A percentile compares a stretch with the other conserved stretches of the same genome.
phyloP scores from a whole-genome alignment of 1,140 invertebrate species.

The Coelopa frigida region DNA sequence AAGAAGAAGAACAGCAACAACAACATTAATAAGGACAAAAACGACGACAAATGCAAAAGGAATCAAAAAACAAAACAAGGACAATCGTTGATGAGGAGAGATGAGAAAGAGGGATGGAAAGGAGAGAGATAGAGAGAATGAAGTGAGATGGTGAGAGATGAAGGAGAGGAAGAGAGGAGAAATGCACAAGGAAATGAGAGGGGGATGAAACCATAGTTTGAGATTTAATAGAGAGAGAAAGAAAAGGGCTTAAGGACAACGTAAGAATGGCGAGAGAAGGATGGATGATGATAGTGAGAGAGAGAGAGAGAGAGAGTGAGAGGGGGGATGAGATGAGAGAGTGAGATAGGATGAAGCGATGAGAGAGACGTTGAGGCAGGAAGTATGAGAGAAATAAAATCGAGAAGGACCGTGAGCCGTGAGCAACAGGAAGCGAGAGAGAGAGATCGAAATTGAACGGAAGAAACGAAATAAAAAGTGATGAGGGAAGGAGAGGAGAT shows the following conservation, averaged over 20 bases:
- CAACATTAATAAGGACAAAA: too few species aligned
- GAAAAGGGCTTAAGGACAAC: too few species aligned
- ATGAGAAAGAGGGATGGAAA: too few species aligned
- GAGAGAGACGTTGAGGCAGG: background rate
- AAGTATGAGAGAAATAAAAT: background rate
- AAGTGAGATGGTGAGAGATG: too few species aligned
- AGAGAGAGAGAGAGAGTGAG: background rate
- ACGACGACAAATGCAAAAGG: too few species aligned
- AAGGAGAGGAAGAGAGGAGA: too few species aligned
- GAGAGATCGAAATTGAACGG: background rate
- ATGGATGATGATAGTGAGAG: background rate
- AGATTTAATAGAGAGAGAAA: background rate
- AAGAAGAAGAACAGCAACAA: too few species aligned
- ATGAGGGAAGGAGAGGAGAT: background rate
- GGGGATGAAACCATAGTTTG: background rate
- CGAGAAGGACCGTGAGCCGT: background rate
- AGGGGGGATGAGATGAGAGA: background rate
- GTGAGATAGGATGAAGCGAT: background rate
- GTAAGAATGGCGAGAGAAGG: background rate
- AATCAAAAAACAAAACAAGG: too few species aligned
- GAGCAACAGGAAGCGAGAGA: background rate
- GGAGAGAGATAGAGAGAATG: too few species aligned
- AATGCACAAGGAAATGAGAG: too few species aligned
- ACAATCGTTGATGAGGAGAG: too few species aligned
- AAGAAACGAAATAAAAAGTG: background rate